Conservation (phyloP, 2,797 vertebrate species). For the Triplophysa yarkandensis region DNA sequence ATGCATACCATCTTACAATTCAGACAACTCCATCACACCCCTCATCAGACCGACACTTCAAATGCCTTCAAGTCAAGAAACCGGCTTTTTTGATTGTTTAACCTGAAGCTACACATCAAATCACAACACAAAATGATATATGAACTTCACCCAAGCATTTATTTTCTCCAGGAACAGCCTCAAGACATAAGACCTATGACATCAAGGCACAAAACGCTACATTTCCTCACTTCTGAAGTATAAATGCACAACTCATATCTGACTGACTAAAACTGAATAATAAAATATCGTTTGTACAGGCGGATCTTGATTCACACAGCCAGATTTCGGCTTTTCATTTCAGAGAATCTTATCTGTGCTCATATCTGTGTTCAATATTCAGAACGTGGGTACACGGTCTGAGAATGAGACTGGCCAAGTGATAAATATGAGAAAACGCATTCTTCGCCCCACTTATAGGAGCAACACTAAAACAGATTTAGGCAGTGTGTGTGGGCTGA, state of each 20-base stretch:
- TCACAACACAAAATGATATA: conserved; percentile 15
- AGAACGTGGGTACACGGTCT: background rate
- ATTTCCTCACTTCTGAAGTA: background rate
- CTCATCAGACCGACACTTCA: conserved; percentile 31
- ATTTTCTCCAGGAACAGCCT: conserved; percentile 20
- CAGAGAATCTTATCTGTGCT: background rate
- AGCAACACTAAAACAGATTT: conserved; percentile 12
- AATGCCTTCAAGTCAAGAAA: conserved; percentile 21
- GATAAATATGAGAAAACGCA: conserved; percentile 5
- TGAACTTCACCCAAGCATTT: conserved; percentile 17
- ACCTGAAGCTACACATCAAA: conserved; percentile 35
- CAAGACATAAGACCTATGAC: background rate
- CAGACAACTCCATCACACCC: conserved; percentile 7
- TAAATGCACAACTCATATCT: background rate
- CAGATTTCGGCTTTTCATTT: background rate
- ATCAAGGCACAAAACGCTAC: conserved; percentile 2
- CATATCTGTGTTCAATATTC: conserved; percentile 2
- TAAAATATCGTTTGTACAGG: background rate
- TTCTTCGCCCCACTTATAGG: conserved; percentile 2
- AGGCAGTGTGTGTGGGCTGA: conserved; percentile 12
- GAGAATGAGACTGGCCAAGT: conserved; percentile 3
- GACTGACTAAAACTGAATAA: no score
- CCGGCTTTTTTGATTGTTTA: conserved; percentile 21
- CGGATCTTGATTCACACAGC: background rate
- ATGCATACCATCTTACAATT: background rate